Evolutionary conservation across 2,888 invertebrate species (phyloP), one percentile per base, ranked within the genome.

Genomic region (Sinopyrophorus schimmeli): DNA sequence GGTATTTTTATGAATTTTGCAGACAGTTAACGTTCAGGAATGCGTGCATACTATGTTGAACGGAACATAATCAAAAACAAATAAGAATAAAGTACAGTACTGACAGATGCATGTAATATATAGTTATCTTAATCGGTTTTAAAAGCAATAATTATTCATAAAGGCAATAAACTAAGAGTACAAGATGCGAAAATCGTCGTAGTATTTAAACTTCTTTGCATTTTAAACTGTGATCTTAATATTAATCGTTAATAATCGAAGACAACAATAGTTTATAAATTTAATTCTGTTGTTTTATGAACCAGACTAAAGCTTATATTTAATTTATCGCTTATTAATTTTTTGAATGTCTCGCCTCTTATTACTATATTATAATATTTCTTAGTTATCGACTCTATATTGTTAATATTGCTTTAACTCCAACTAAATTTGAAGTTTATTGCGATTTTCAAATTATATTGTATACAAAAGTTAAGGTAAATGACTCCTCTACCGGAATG

Each of bases 211-310:
- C 35, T 24, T 35, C 35, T 35, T 35, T 35, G 35, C 35, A 35
- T 35, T 35, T 35, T 35, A 24, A 35, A 35, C 35, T 16, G 35
- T 11, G 35, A 35, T 24, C 35, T 35, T 35, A 35, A 35, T 35
- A 35, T 35, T 35, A 35, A 35, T 35, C 35, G 35, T 24, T 35
- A 35, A 35, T 35, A 35, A 35, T 35, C 35, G 35, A 24, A 23
- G 35, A 24, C 35, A 35, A 24, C 23, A 35, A 23, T 35, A 15
- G 10, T 23, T 23, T 7, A 35, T 35, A 12, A 35, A 35, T 35
- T n/a, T n/a, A n/a, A 35, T 21, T 31, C n/a, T n/a, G n/a, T n/a
- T n/a, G n/a, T n/a, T n/a, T n/a, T n/a, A n/a, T n/a, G n/a, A n/a
- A n/a, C n/a, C n/a, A n/a, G n/a, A n/a, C n/a, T n/a, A n/a, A n/a